A percentile compares a stretch with the other conserved stretches of the same genome.
Conservation (phyloP, 2,888 invertebrate genomes). For the Uloborus plumipes region DNA sequence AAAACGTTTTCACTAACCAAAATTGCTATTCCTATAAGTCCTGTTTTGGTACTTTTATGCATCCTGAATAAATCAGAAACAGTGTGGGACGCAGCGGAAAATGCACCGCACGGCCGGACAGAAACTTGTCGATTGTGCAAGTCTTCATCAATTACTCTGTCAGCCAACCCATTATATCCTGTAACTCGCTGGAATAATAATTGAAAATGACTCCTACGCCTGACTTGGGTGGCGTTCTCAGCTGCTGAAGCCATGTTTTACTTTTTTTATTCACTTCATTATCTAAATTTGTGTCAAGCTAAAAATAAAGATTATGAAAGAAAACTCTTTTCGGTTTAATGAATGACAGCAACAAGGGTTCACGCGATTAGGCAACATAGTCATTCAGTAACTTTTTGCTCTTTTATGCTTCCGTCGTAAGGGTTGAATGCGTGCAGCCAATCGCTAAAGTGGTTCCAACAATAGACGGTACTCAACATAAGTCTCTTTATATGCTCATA, state of each 20-base stretch:
- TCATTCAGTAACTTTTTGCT: too few relatives aligned
- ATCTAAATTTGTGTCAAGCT: conserved; percentile 12
- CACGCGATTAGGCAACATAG: too few relatives aligned
- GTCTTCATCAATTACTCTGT: conserved; percentile 27
- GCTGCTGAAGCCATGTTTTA: conserved; percentile 23
- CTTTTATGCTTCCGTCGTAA: too few relatives aligned
- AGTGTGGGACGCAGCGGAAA: background rate
- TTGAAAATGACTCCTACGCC: conserved; percentile 37
- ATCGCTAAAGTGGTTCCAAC: too few relatives aligned
- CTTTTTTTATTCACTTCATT: conserved; percentile 19
- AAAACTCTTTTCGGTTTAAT: too few relatives aligned
- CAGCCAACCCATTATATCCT: conserved; percentile 19
- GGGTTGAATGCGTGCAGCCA: too few relatives aligned
- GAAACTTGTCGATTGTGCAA: conserved; percentile 12
- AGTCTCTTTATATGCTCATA: too few relatives aligned
- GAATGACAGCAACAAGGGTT: too few relatives aligned
- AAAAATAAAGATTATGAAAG: conserved; percentile 4
- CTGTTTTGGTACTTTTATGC: conserved; percentile 39
- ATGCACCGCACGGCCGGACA: background rate
- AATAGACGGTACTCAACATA: too few relatives aligned
- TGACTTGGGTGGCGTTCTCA: conserved; percentile 11
- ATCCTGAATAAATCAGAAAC: conserved; percentile 7
- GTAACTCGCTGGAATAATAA: conserved; percentile 18
- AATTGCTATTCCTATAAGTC: conserved; percentile 37
- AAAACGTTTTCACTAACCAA: conserved; percentile 28